Base-by-base conservation (phyloP, 2,797 vertebrate species). In the Phalloptychus januarius region DNA sequence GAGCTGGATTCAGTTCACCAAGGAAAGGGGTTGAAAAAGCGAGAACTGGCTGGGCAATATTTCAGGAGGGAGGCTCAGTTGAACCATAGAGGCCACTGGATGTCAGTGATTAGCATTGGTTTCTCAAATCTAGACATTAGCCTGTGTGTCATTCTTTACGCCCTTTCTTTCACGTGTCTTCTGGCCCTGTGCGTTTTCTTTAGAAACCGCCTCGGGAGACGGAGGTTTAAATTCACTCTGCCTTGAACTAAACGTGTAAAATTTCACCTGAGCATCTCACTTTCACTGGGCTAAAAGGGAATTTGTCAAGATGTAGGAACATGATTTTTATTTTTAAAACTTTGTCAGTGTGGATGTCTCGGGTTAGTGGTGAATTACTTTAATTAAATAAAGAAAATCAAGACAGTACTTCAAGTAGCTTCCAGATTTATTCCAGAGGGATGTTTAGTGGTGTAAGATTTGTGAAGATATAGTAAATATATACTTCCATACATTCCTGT, bases 101-200 rank as follows among this genome's bases (percentile, higher is more conserved):
- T 97, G 74, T 96, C 93, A 63, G 72, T 96, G 84, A 90, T 98
- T 0, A 97, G 91, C 18, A 88, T 96, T 7, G 96, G 95, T 31
- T 97, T 98, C 91, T 98, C 98, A 71, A 95, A 93, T 76, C 78
- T 97, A 91, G 98, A 99, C 83, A 74, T 98, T 92, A 97, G 97
- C 93, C 95, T 99, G 23, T 99, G 96, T 2, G 88, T 98, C 36
- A 86, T 95, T 42, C 96, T 99, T 7, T 99, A 98, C 52, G 91
- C 96, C 71, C 91, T 98, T 79, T 98, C 97, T 76, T 95, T 94
- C 84, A 86, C 97, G 93, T 97, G 97, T 83, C 96, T 99, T 7
- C 80, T 98, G 58, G 92, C 90, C 84, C 96, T 98, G 96, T 99
- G 96, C 82, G 90, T 96, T 28, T 98, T 96, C 92, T 97, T 98